Base-by-base conservation (phyloP, 2,797 vertebrate genomes). In the Bryconaethiops microstoma region DNA sequence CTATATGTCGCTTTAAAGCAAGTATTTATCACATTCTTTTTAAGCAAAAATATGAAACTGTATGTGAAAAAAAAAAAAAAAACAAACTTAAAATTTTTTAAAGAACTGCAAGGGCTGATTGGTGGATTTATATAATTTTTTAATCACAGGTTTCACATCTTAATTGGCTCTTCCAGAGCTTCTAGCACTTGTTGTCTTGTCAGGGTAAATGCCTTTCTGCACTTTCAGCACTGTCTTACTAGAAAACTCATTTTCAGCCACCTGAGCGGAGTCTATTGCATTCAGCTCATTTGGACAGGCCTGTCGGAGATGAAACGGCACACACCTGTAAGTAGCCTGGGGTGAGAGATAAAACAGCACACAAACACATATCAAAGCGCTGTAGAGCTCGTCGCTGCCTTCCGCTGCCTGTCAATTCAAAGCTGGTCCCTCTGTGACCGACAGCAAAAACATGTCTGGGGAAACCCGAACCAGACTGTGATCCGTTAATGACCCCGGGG, bases 291-390 rank as follows among this genome's bases (percentile, higher is more conserved):
- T 72, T 64, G 64, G 74, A 77, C 63, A 67, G 74, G 40, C 70
- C n/a, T 67, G 74, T 76, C 25, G 8, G 40, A 48, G 73, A 42
- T 40, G 64, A 67, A 50, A n/a, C 45, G 25, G 50, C 23, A 54
- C 64, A 76, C 5, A 83, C 77, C 77, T 76, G 74, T 19, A 19
- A 35, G 7, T 67, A 50, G 73, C 82, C 82, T 72, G 50, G 72
- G 77, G 82, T 80, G 23, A 83, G 54, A 68, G 77, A 60, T 79
- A 48, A 83, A 74, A 62, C 63, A 50, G 3, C 55, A 45, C 72
- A 64, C 8, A 7, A 73, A 71, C 69, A 79, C 67, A 72, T 62
- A 83, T 83, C 77, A 80, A 83, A 83, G 77, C 68, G 63, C 73
- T 52, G 35, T 54, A 39, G 19, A 29, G 75, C 10, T 65, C 35